Evolutionary conservation across 2,113 vertebrate genomes (phyloP), one percentile per base, ranked within the genome.

Genomic region (Sigmodon hispidus): DNA sequence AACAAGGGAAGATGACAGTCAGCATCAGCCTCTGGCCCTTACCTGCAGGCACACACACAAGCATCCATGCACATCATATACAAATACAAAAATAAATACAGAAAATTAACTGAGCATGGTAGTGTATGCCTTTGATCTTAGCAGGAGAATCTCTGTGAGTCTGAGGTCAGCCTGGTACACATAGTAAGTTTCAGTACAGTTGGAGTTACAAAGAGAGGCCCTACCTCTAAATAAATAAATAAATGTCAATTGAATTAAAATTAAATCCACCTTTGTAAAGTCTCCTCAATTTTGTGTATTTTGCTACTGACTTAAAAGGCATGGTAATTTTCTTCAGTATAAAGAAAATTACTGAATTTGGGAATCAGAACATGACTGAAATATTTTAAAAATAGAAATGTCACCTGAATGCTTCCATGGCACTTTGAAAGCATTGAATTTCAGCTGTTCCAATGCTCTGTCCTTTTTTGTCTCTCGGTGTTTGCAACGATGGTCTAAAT

Each of bases 191-290:
- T 61, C 52, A 83, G 26, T 6, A 9, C 8, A 59, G 7, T 43
- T 5, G 40, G 57, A 83, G 57, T 61, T 57, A 83, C 52, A 43
- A 31, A 83, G 16, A 29, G n/a, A 83, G 57, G 29, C 24, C 57
- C n/a, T 26, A 24, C 17, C 36, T 24, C 79, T 17, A 76, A 76
- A 15, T 4, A 75, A 75, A 43, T 7, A 45, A 26, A 48, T 19
- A n/a, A n/a, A 4, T 21, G 34, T 50, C 29, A 52, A 77, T 50
- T 85, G 26, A 45, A 48, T 48, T 55, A 55, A 65, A 65, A 65
- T 85, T 34, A 95, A 57, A 80, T 48, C 36, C 86, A 55, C 87
- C 36, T 76, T 87, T 43, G 19, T 81, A 83, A 95, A 91, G 34
- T 36, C 61, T 24, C 65, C 52, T 94, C 52, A 76, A 11, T 19